Evolutionary conservation across 2,888 invertebrate genomes (phyloP), one percentile per base, ranked within the genome.

Genomic region (Drosophila niveifrons): DNA sequence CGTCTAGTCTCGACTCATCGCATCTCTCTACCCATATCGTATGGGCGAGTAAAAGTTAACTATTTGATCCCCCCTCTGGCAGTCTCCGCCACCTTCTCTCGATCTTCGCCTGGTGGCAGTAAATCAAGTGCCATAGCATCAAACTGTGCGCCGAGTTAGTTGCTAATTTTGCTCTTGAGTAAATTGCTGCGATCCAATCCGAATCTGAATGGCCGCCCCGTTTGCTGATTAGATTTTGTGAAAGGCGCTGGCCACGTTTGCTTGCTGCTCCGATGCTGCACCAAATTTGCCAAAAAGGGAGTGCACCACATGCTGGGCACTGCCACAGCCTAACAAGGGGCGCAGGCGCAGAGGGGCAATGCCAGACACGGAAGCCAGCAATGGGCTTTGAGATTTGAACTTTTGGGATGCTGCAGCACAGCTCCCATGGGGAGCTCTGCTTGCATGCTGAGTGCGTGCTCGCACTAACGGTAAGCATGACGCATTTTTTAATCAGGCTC

Each of bases 231-330:
- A 87, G 88, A 83, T 83, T 83, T 83, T 80, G 80, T 83, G 82
- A 82, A 82, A 82, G 82, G 82, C 76, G 75, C 84, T 78, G 70
- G 69, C 36, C 6, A n/a, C 36, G 36, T n/a, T 11, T 11, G 36
- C 36, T n/a, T n/a, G 68, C 48, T 48, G 39, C 59, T 46, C 53
- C 61, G 51, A 62, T 65, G 66, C 59, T 82, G 87, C 85, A 88
- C 87, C 87, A 79, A 88, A 84, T 88, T 86, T 80, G 88, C 80
- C 88, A 86, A 85, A 90, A 90, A 90, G 89, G 89, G 88, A 90
- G 83, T 80, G 72, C 75, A 71, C 84, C 90, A 86, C 71, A 86
- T 89, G 88, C 84, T 88, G 82, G 71, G 82, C 83, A 66, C 28
- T 44, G 36, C 7, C 53, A 43, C 44, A n/a, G 48, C 10, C 34